Conservation (phyloP, 2,113 vertebrate species). For the Tyto alba region DNA sequence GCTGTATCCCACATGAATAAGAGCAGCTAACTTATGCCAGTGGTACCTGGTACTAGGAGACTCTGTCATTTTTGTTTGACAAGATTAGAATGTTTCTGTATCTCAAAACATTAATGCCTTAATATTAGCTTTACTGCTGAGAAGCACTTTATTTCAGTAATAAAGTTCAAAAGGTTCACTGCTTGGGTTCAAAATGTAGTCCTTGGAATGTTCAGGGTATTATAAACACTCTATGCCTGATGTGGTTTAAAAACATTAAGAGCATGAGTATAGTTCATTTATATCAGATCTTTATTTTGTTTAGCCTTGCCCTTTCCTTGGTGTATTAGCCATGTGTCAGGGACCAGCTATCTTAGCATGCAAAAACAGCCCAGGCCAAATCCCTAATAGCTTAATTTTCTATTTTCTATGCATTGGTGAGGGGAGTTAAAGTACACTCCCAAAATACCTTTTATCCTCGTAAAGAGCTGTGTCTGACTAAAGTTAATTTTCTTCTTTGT, state of each 20-base stretch:
- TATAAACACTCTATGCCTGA: neutral
- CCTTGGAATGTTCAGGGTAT: neutral
- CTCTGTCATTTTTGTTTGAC: neutral
- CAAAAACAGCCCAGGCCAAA: neutral
- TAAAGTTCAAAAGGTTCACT: neutral
- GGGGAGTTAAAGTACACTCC: neutral
- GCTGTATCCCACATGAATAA: neutral
- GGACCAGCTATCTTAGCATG: neutral
- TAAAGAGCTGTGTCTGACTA: neutral
- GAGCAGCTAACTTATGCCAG: neutral
- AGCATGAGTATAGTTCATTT: neutral
- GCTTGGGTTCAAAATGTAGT: neutral
- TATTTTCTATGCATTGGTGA: rapidly evolving
- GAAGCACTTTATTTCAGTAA: neutral
- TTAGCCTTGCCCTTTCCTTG: neutral
- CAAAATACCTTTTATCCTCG: conserved; percentile 8
- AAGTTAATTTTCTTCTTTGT: conserved; percentile 54
- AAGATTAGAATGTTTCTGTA: neutral
- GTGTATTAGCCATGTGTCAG: neutral
- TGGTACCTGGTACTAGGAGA: neutral
- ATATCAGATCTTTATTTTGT: neutral
- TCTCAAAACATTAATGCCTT: neutral
- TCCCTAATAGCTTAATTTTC: neutral
- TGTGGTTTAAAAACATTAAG: neutral
- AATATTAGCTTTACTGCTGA: neutral